Evolutionary conservation across 2,113 vertebrate species (phyloP), one percentile per base, ranked within the genome.

Genomic region (Hepsetus odoe): DNA sequence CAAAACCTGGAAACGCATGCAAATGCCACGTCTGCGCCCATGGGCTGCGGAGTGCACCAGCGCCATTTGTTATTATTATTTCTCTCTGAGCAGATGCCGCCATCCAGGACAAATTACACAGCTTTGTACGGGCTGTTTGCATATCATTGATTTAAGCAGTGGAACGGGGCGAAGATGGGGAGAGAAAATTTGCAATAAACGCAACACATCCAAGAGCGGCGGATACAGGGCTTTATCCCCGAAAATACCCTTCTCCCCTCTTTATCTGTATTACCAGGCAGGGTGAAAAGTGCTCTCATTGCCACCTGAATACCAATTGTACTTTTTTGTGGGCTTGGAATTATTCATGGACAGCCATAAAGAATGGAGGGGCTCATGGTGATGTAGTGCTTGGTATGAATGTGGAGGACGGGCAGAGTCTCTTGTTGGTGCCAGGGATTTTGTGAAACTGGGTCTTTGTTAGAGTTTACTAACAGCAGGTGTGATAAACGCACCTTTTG

Each of bases 1-100:
- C 76, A 82, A 56, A 32, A 49, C 58, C 35, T 69, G 49, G 22
- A 26, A 70, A 58, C 1, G 33, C 67, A 80, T 83, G 87, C 85
- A 87, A 90, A 87, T 83, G 74, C 67, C 49, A 14, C 76, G 49
- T 79, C 85, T 82, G 30, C 68, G 83, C 92, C 76, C 80, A 78
- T 35, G 59, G 74, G 59, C 73, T 86, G 51, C 81, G 67, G 68
- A 81, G 82, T 59, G 69, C 55, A 26, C 18, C 42, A 77, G 22
- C 49, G 79, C 84, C 86, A 73, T 82, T 82, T 69, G 72, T 79
- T 84, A 68, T 84, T 73, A 51, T 62, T 59, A 32, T 49, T 61
- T 79, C 38, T 38, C 61, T 68, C 61, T 11, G 62, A 82, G 72
- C 62, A 69, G 76, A 81, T 72, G 75, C 76, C 69, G 64, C 80